phyloP scores from a whole-genome alignment of 2,797 vertebrate species.

The Spondyliosoma cantharus region DNA sequence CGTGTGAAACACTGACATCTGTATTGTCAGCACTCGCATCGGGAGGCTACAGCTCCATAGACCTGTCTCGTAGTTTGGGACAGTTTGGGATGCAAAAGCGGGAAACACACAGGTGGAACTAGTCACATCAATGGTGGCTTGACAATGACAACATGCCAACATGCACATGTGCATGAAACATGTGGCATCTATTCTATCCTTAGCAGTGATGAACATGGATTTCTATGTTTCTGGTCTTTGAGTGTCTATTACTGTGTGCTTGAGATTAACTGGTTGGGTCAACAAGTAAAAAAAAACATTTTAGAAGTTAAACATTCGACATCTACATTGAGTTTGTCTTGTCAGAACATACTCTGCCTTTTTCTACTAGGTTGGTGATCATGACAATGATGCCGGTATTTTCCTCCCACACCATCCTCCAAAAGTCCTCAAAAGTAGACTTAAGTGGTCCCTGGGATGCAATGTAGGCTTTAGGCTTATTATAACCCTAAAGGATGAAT shows the following conservation, averaged over 20 bases:
- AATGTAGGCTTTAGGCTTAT: slow-evolving; percentile 95
- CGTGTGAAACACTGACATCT: background rate
- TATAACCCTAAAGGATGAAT: slow-evolving; percentile 88
- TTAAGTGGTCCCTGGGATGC: slow-evolving; percentile 95
- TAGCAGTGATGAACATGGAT: background rate
- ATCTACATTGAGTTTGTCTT: background rate
- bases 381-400: slow-evolving; percentile 94
- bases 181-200: background rate
- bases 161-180: background rate
- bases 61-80: background rate
- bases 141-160: background rate
- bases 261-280: background rate
- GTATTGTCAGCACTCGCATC: too few relatives aligned
- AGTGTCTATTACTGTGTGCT: background rate
- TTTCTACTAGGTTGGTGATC: slow-evolving; percentile 98
- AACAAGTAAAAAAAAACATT: background rate
- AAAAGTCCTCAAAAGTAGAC: slow-evolving; percentile 96
- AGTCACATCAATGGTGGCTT: background rate
- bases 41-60: background rate
- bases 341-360: slow-evolving; percentile 90
- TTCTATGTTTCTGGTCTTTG: background rate
- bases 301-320: background rate
- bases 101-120: background rate
- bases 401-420: slow-evolving; percentile 98
- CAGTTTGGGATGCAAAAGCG: background rate